Conservation (phyloP, 1,140 invertebrate genomes). For the Stegodyphus dumicola region DNA sequence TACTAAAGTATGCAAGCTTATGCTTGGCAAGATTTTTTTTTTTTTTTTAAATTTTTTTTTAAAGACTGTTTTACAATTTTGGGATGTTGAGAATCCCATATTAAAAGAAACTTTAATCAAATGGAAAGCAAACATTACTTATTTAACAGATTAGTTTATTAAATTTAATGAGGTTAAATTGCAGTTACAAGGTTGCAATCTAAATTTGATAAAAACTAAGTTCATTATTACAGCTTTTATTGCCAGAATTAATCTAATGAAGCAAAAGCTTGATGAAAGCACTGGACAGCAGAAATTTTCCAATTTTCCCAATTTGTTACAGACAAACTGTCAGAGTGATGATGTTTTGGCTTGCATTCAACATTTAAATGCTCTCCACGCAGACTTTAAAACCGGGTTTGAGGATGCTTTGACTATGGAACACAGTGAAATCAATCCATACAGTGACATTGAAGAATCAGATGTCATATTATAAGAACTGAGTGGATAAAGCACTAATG, state of each 20-base stretch:
- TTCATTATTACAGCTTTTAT: conserved; percentile 45
- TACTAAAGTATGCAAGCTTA: neutral
- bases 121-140: conserved; percentile 52
- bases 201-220: conserved; percentile 61
- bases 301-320: too few relatives aligned
- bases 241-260: conserved; percentile 55
- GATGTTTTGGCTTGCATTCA: too few relatives aligned
- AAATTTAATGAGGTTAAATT: conserved; percentile 62
- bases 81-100: neutral
- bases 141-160: conserved; percentile 60
- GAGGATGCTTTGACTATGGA: too few relatives aligned
- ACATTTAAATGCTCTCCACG: too few relatives aligned
- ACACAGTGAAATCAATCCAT: too few relatives aligned
- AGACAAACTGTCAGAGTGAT: too few relatives aligned
- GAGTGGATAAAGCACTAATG: too few relatives aligned
- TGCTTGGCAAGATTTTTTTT: conserved; percentile 14
- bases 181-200: conserved; percentile 59
- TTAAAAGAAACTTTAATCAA: conserved; percentile 23
- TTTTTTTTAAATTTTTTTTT: too few relatives aligned
- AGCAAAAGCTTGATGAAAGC: conserved; percentile 3
- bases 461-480: too few relatives aligned
- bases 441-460: too few relatives aligned
- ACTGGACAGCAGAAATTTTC: too few relatives aligned
- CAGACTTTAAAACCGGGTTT: too few relatives aligned
- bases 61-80: conserved; percentile 6